Evolutionary conservation across 2,888 invertebrate species (phyloP).

Genomic region (Eretmocerus hayati): DNA sequence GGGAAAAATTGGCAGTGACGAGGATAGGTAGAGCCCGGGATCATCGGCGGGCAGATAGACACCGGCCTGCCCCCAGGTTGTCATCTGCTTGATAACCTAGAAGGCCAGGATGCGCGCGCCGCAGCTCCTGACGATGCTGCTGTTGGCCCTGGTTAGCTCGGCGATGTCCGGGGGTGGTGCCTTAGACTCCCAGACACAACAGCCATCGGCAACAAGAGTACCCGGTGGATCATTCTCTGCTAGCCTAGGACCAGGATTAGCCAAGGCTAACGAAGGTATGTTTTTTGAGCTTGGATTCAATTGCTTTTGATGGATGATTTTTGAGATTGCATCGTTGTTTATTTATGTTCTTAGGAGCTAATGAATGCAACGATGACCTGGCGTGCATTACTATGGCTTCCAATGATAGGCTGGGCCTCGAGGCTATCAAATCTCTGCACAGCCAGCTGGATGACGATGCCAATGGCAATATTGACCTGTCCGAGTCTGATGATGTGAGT

Average conservation of each 20-base stretch:
- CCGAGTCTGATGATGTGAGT: constrained; percentile 94
- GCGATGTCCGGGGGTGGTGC: constrained; percentile 42
- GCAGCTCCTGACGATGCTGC: constrained; percentile 34
- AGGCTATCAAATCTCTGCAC: constrained; percentile 89
- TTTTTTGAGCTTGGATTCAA: constrained; percentile 35
- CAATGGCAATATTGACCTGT: constrained; percentile 93
- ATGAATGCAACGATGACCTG: constrained; percentile 64
- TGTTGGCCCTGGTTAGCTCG: constrained; percentile 33
- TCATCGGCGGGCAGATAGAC: neutral
- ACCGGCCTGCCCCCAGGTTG: too few species aligned
- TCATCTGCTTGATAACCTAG: constrained; percentile 33
- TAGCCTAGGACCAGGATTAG: constrained; percentile 52
- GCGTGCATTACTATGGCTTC: constrained; percentile 64
- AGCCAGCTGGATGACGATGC: constrained; percentile 94
- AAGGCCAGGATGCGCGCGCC: constrained; percentile 15
- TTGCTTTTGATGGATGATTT: neutral
- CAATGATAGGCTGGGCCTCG: constrained; percentile 80
- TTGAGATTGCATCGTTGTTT: neutral
- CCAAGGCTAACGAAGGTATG: constrained; percentile 53
- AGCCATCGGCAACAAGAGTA: constrained; percentile 27
- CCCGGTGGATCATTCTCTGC: constrained; percentile 34
- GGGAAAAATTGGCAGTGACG: too few species aligned
- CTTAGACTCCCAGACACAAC: constrained; percentile 33
- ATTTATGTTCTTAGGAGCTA: constrained; percentile 12
- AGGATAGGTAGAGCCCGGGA: neutral